Base-by-base conservation (phyloP, 2,797 vertebrate genomes). In the Rachycentron canadum region DNA sequence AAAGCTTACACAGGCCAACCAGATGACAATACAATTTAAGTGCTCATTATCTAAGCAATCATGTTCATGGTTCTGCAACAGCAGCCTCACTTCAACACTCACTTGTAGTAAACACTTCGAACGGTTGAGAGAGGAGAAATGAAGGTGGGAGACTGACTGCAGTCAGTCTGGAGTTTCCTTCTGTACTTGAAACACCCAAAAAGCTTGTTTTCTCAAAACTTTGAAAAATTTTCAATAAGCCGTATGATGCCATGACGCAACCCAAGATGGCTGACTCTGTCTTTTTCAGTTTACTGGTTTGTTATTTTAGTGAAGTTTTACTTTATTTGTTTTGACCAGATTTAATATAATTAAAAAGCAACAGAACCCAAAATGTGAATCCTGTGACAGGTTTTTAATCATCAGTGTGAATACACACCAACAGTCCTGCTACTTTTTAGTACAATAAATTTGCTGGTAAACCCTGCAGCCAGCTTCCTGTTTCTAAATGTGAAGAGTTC, bases 11-110 rank as follows among this genome's bases (percentile, higher is more conserved):
- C 70, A 36, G 47, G 26, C 47, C 66, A 34, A 50, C 19, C 23
- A 45, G 14, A 72, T 78, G 62, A 68, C 62, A 45, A 8, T 32
- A 53, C 36, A 28, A 12, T 57, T 52, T 47, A 52, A 26, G 41
- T 52, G 45, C 63, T 69, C 47, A 60, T 85, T 78, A 78, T 60
- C 52, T 28, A 25, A 69, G 69, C 43, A 69, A 78, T 86, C 53
- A 58, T 59, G 57, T 60, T 59, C 61, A 76, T 10, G 50, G 69
- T 66, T 69, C 66, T 65, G 67, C 70, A 72, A 71, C 45, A 61
- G 30, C 57, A 59, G 17, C 59, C 69, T 64, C 53, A 10, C 38
- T 47, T 72, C 38, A 60, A 38, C 53, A 52, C 38, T 73, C n/a
- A 17, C 25, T 61, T 19, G 17, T 5, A 30, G 40, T 38, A 34